phyloP scores from a whole-genome alignment of 1,140 invertebrate species.

The Rhizoglyphus robini region DNA sequence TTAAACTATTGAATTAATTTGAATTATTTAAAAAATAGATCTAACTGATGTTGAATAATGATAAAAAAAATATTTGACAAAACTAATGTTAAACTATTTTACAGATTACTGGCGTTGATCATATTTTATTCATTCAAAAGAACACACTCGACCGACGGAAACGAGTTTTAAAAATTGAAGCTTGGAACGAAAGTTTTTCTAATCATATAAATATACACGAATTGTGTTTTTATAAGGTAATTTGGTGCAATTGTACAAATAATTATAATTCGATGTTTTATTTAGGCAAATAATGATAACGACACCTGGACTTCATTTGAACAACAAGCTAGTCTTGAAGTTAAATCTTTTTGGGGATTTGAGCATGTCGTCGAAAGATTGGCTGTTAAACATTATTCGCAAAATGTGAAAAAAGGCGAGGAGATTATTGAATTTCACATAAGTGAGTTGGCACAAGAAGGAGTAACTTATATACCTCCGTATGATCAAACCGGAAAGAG shows the following conservation, averaged over 20 bases:
- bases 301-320: conserved; percentile 93
- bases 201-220: conserved; percentile 71
- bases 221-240: conserved; percentile 80
- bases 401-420: conserved; percentile 83
- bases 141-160: conserved; percentile 67
- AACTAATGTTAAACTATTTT: background rate
- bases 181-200: conserved; percentile 83
- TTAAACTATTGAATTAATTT: too few species aligned
- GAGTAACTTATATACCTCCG: conserved; percentile 48
- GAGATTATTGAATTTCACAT: conserved; percentile 91
- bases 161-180: conserved; percentile 74
- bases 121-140: conserved; percentile 80
- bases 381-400: conserved; percentile 90
- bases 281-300: conserved; percentile 84
- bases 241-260: conserved; percentile 33
- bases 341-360: conserved; percentile 92
- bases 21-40: too few species aligned
- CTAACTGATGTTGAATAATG: too few species aligned
- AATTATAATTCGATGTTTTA: conserved; percentile 22
- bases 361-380: conserved; percentile 90
- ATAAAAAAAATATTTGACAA: too few species aligned
- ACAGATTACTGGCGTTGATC: conserved; percentile 85
- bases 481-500: background rate
- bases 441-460: conserved; percentile 60
- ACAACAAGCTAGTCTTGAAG: conserved; percentile 79